These are phyloP conservation scores for Timema podura DNA, from an alignment of 2,888 invertebrate species.

Conservation along the genomic window DNA sequence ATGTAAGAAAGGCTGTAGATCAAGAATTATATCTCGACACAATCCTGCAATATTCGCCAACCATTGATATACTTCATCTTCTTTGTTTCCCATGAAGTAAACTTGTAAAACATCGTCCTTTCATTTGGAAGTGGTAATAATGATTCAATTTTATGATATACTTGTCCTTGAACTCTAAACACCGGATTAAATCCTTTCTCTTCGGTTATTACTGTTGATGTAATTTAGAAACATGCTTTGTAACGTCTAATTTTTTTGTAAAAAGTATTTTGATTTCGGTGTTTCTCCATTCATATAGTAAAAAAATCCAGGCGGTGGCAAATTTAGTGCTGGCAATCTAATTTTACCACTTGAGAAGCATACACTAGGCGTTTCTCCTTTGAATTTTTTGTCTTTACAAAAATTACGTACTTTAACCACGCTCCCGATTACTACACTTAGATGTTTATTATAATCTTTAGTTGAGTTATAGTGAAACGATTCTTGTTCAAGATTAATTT, in stretches of 20 bases:
- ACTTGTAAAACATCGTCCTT: conserved; percentile 8
- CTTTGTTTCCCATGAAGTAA: conserved; percentile 13
- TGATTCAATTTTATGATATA: not conserved
- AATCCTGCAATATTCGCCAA: conserved; percentile 12
- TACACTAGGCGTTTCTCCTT: not conserved
- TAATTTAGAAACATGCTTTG: not conserved
- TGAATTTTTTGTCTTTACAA: not conserved
- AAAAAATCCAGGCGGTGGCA: not conserved
- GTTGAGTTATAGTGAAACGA: conserved; percentile 11
- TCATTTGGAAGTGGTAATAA: not conserved
- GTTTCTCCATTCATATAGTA: not conserved
- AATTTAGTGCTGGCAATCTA: no score
- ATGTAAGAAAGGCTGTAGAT: conserved; percentile 13
- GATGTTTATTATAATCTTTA: conserved; percentile 11
- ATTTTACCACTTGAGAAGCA: not conserved
- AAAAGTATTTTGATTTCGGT: not conserved
- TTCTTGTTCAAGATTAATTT: not conserved
- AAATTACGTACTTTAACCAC: not conserved
- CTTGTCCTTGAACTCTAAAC: conserved; percentile 1
- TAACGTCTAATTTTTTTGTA: not conserved
- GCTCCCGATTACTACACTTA: not conserved
- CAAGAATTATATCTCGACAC: conserved; percentile 11
- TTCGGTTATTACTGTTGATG: conserved; percentile 5
- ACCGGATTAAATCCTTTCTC: not conserved
- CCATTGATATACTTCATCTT: conserved; percentile 14